Base-by-base conservation (phyloP, 2,888 invertebrate species). In the Mesodorylaimus sp. region DNA sequence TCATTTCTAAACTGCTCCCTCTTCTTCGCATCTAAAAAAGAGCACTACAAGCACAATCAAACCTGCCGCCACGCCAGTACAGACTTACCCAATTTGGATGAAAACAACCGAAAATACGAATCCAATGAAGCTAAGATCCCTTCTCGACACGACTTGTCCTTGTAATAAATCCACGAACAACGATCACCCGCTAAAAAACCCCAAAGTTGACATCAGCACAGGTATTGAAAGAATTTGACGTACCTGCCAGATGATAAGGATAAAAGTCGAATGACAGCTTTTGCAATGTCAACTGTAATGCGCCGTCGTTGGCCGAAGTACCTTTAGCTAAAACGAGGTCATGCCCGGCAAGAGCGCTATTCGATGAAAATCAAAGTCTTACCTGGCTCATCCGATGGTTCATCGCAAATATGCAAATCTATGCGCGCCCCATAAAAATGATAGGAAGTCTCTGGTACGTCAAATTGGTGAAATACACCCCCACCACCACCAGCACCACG, bases 371-470 rank as follows among this genome's bases (percentile, higher is more conserved):
- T 16, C 7, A 32, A 32, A 32, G 16, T 32, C 32, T 32, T 32
- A 16, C 32, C 32, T 7, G 7, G 32, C 7, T 32, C 16, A 32
- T 10, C 16, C 16, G 16, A 16, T 7, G 41, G 7, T 16, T 97
- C 97, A 67, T 97, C 95, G 65, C 89, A 91, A 32, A 97, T 75
- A 70, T 95, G 95, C 53, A 97, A 73, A 71, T 95, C 91, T 61
- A 97, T 84, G 61, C 86, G 77, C 55, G 87, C 85, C 16, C 68
- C 67, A 56, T 69, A 77, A 65, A 97, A 79, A 69, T 97, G 97
- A 73, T 93, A 91, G 0, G 93, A 95, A 0, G 97, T 95, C 72
- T 95, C 93, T 1, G 83, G 75, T n/a, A 95, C 86, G 73, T 95
- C 91, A 67, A 83, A 87, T 45, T 78, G 77, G 28, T 79, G 77